Base-by-base conservation (phyloP, 2,797 vertebrate species). In the Microhierax caerulescens region DNA sequence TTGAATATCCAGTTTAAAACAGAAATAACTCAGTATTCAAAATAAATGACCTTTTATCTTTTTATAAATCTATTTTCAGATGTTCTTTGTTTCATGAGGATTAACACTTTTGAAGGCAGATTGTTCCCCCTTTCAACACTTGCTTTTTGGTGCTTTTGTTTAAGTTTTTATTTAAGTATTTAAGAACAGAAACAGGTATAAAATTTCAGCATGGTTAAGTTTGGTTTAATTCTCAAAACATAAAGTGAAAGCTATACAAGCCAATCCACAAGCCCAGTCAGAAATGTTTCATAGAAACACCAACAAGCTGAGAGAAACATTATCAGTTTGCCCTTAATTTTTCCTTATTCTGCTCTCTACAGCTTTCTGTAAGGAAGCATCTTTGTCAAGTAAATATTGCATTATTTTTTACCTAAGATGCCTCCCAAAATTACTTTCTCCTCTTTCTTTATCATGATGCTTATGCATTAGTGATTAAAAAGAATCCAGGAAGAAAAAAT, bases 41-140 rank as follows among this genome's bases (percentile, higher is more conserved):
- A 86, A 69, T 48, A 83, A 69, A 51, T 34, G 3, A 37, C 3
- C 2, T n/a, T n/a, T n/a, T n/a, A n/a, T n/a, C n/a, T n/a, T n/a
- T n/a, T n/a, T n/a, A n/a, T n/a, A n/a, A 24, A 9, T 47, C 78
- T 64, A 43, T 64, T 91, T 87, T 43, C 11, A 59, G 15, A n/a
- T 59, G 3, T 24, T 45, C 16, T 67, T 91, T 39, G 18, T 51
- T 63, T 67, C 30, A 56, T 3, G 6, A 65, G 19, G 14, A 48
- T 60, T 69, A 72, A 43, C 1, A 3, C 6, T 39, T 93, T 16
- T 45, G 13, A 67, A 64, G 21, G 43, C 2, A 70, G 21, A 30
- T 61, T 47, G 7, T 39, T 68, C 4, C 2, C 4, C 3, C 5
- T 68, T 73, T 77, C 39, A 51, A n/a, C 36, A 64, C 0, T 1